Evolutionary conservation across 2,797 vertebrate species (phyloP), one percentile per base, ranked within the genome.

Genomic region (Esox masquinongy): DNA sequence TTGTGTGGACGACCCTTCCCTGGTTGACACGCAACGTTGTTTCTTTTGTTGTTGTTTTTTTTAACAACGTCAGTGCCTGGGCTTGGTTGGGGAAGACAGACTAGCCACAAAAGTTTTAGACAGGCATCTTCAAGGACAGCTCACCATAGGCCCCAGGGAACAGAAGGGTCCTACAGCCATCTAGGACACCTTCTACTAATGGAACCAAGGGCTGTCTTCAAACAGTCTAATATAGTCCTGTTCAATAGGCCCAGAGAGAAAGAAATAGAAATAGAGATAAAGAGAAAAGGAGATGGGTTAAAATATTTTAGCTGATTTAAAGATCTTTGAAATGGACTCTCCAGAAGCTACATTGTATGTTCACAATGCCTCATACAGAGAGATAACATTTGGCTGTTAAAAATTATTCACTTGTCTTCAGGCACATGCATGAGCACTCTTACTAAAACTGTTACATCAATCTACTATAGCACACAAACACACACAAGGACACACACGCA

Each of bases 141-240:
- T 74, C 39, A 19, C 72, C 71, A 36, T 73, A 34, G 17, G 22
- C 39, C 63, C 72, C 74, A 64, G 22, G 69, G 74, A 74, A 63
- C 69, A 70, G 49, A 66, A 53, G 77, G 64, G 77, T 72, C 77
- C 43, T 79, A 64, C 67, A 75, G 73, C 76, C 73, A 64, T 71
- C 49, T 16, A 59, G 70, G 75, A 64, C 74, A 77, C 74, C 74
- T 77, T 74, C 68, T 64, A 69, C 73, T 68, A 80, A 81, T 80
- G 72, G 78, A 79, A 79, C 77, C 79, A 74, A 76, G 75, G 63
- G 70, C 31, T 63, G 34, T 78, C 75, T 77, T 86, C 78, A 83
- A 73, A 22, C 16, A 66, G 69, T 26, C n/a, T 53, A 51, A 72
- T 67, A 53, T 31, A 75, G 49, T 29, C n/a, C 51, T 14, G 31